Base-by-base conservation (phyloP, 2,888 invertebrate species). In the Euspilapteryx auroguttella region DNA sequence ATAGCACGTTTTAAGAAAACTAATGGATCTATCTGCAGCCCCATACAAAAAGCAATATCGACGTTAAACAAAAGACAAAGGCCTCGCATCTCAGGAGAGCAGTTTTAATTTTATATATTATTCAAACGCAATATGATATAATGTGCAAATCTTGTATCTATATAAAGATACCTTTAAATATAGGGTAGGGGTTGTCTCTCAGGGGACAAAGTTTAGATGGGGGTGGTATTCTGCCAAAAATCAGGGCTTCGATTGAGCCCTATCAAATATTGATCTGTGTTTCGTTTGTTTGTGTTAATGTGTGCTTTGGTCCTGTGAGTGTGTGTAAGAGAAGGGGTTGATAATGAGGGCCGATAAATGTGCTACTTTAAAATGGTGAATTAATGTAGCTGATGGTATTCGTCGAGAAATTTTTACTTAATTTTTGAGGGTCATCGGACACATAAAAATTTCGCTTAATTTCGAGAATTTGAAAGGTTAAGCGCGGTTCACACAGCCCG, bases 121-220 rank as follows among this genome's bases (percentile, higher is more conserved):
- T 55, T 51, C 49, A 55, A 44, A 14, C 28, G 12, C 26, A 27
- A 30, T 32, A 32, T 27, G 12, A 49, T 50, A 40, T 44, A 61
- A 58, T 63, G 57, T 61, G 51, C 47, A 45, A 44, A 37, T 51
- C 44, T 42, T 54, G 53, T 45, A 46, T n/a, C n/a, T n/a, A n/a
- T n/a, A n/a, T n/a, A n/a, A n/a, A n/a, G n/a, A n/a, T 36, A 42
- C 17, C 17, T 17, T 7, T 12, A 13, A 41, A 42, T 39, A 42
- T 39, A 14, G 23, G 24, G 30, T 44, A 55, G 58, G 65, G 66
- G 65, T 52, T 48, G 43, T 42, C 35, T 39, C 66, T 52, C 65
- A 34, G 40, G 66, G 63, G 66, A 64, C 53, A 45, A 45, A 48
- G 49, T 61, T 55, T 46, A 53, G 57, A 58, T 52, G 41, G 51